Conservation (phyloP, 2,888 invertebrate species). For the Germaria angustata region DNA sequence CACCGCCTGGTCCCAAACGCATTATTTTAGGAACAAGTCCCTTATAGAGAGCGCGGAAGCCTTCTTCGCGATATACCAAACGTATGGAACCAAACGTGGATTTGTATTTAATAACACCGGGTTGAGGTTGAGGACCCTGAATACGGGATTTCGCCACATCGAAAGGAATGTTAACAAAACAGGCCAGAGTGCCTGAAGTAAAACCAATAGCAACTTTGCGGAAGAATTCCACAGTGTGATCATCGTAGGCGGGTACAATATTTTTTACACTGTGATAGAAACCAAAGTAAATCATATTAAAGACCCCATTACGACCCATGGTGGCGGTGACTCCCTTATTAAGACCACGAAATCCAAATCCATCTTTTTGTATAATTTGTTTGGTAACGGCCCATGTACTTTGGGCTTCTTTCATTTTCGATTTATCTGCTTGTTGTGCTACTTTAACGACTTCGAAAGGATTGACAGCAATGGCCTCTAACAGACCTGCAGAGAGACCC, state of each 20-base stretch:
- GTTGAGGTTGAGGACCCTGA: slow-evolving; percentile 92
- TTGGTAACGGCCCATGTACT: slow-evolving; percentile 90
- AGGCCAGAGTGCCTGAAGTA: slow-evolving; percentile 91
- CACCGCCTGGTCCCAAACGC: slow-evolving; percentile 95
- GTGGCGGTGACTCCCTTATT: slow-evolving; percentile 95
- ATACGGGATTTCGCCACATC: slow-evolving; percentile 98
- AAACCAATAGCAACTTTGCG: slow-evolving; percentile 92
- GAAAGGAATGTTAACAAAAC: slow-evolving; percentile 95
- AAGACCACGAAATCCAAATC: slow-evolving; percentile 89
- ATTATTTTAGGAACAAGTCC: slow-evolving; percentile 94
- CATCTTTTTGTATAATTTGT: slow-evolving; percentile 87
- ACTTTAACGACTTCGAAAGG: slow-evolving; percentile 98
- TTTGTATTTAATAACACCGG: slow-evolving; percentile 88
- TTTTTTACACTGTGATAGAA: slow-evolving; percentile 96
- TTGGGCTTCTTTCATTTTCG: slow-evolving; percentile 83
- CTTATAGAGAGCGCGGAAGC: slow-evolving; percentile 93
- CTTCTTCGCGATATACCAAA: slow-evolving; percentile 92
- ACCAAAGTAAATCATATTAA: slow-evolving; percentile 97
- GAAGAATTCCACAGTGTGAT: slow-evolving; percentile 85
- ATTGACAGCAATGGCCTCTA: slow-evolving; percentile 95
- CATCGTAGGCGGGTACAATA: slow-evolving; percentile 84
- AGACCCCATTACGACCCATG: slow-evolving; percentile 92
- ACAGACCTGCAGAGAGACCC: slow-evolving; percentile 92
- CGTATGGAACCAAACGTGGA: slow-evolving; percentile 87
- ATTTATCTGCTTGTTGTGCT: slow-evolving; percentile 88